Evolutionary conservation across 2,113 vertebrate genomes (phyloP).

Genomic region (Zosterops lateralis): DNA sequence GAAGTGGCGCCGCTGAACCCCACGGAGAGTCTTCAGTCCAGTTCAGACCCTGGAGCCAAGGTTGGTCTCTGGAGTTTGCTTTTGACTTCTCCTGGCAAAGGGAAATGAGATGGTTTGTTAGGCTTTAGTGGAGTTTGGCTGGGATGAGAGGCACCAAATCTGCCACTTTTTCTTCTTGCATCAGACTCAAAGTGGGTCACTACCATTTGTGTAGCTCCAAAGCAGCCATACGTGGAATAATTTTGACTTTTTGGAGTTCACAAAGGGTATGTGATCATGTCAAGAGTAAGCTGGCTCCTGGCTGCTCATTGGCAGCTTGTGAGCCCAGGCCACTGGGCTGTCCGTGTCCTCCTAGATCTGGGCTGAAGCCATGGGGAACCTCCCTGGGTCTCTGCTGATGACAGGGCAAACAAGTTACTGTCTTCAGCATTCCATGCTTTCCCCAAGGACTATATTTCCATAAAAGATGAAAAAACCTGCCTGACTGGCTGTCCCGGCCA

Average conservation of each 20-base stretch:
- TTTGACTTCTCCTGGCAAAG: not conserved
- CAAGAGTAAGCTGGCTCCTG: not conserved
- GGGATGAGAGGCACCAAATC: not conserved
- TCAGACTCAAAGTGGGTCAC: not conserved
- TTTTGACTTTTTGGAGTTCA: not conserved
- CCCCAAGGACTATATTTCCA: slow-evolving; percentile 9
- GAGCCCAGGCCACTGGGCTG: not conserved
- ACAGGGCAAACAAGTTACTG: not conserved
- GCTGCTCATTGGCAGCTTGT: not conserved
- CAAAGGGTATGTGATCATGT: not conserved
- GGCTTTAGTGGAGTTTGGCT: not conserved
- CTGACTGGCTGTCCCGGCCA: not conserved
- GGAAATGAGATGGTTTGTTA: not conserved
- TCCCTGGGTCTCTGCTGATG: not conserved
- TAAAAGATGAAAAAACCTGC: slow-evolving; percentile 31
- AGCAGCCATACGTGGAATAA: not conserved
- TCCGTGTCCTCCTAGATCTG: not conserved
- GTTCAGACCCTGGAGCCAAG: not conserved
- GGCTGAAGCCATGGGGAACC: not conserved
- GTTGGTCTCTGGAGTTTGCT: slow-evolving; percentile 20
- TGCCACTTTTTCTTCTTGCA: not conserved
- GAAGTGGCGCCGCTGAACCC: rapidly evolving
- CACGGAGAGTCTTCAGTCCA: not conserved
- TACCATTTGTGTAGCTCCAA: not conserved
- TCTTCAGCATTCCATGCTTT: not conserved